Evolutionary conservation across 2,888 invertebrate genomes (phyloP).

Genomic region (Eilema griseolum): DNA sequence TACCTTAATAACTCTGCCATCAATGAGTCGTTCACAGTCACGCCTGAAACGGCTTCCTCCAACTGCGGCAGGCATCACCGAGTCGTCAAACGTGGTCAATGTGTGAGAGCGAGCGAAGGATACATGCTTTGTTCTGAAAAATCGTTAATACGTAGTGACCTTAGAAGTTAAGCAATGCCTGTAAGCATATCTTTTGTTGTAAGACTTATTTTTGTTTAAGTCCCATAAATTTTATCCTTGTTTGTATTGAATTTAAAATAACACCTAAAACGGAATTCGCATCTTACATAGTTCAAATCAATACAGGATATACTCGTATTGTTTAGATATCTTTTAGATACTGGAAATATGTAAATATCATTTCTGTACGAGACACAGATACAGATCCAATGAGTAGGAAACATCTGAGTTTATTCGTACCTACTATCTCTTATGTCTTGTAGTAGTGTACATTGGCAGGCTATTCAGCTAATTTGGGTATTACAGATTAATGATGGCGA

Average conservation of each 20-base stretch:
- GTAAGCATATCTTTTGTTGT: no score
- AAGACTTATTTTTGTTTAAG: no score
- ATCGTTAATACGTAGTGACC: not conserved
- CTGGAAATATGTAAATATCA: not conserved
- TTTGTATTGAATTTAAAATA: not conserved
- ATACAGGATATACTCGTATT: no score
- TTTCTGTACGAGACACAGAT: not conserved
- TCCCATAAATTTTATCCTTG: no score
- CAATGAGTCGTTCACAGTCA: slow-evolving; percentile 90
- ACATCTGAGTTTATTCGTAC: slow-evolving; percentile 3
- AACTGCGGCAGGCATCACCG: slow-evolving; percentile 83
- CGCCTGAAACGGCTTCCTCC: slow-evolving; percentile 75
- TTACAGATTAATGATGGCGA: not conserved
- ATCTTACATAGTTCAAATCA: not conserved
- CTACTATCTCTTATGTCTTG: no score
- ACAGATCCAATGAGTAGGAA: slow-evolving; percentile 12
- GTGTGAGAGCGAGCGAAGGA: slow-evolving; percentile 96
- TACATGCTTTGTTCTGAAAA: slow-evolving; percentile 93
- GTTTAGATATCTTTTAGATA: not conserved
- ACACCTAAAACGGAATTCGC: not conserved
- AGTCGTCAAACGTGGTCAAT: slow-evolving; percentile 93
- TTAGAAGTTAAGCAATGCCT: not conserved
- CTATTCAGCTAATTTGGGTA: not conserved
- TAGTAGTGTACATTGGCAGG: no score
- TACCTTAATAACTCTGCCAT: slow-evolving; percentile 88